Percentiles rank a stretch among this genome's conserved stretches.
Evolutionary conservation across 2,888 invertebrate species (phyloP).

Genomic region (Lottia scabra): DNA sequence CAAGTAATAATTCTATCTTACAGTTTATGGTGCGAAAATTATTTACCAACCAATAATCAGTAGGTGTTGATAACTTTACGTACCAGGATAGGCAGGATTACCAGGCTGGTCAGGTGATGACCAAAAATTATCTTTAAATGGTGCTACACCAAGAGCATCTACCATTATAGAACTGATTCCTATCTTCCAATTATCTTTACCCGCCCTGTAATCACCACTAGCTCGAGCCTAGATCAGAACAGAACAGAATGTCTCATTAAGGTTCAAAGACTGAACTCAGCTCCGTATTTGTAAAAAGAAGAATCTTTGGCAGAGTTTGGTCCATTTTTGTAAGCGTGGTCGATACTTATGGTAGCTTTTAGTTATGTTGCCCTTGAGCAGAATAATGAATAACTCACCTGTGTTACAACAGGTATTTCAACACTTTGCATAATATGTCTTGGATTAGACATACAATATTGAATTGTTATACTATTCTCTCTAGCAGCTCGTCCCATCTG

Average conservation of each 20-base stretch:
- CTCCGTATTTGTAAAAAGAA: too few species aligned
- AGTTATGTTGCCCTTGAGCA: too few species aligned
- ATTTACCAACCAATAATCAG: too few species aligned
- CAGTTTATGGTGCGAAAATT: too few species aligned
- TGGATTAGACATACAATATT: slow-evolving; percentile 59
- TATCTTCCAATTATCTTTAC: slow-evolving; percentile 43
- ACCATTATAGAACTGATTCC: slow-evolving; percentile 43
- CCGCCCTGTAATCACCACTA: slow-evolving; percentile 43
- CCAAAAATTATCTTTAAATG: slow-evolving; percentile 54
- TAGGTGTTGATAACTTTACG: too few species aligned
- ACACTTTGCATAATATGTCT: slow-evolving; percentile 51
- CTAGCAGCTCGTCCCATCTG: slow-evolving; percentile 59
- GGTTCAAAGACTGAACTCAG: background rate
- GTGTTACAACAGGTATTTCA: slow-evolving; percentile 51
- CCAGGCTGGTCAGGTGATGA: slow-evolving; percentile 42
- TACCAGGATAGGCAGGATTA: slow-evolving; percentile 37
- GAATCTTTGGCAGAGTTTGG: background rate
- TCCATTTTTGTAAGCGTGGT: too few species aligned
- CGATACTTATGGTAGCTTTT: too few species aligned
- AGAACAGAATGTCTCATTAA: background rate
- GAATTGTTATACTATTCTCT: slow-evolving; percentile 45
- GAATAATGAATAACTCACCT: slow-evolving; percentile 32
- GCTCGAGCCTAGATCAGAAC: slow-evolving; percentile 35
- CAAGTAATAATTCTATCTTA: too few species aligned
- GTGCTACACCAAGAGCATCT: slow-evolving; percentile 42